These are phyloP conservation scores for Drosophila putrida DNA, from an alignment of 2,888 invertebrate genomes.

Conservation along the genomic window DNA sequence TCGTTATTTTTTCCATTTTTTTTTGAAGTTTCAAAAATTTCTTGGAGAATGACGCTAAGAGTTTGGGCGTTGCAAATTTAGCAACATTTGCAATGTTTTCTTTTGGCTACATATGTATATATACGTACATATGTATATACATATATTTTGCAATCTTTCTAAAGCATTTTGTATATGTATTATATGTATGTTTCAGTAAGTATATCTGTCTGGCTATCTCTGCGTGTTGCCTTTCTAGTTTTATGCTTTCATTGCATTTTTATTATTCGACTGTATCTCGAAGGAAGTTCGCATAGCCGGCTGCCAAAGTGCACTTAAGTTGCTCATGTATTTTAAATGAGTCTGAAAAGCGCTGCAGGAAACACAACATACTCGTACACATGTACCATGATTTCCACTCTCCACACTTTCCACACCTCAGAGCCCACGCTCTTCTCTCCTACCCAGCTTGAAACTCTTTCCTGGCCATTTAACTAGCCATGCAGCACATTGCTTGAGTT, in stretches of 20 bases:
- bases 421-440: background rate
- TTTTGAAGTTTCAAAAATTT: conserved; percentile 25
- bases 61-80: conserved; percentile 39
- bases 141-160: conserved; percentile 30
- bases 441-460: conserved; percentile 10
- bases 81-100: conserved; percentile 38
- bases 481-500: conserved; percentile 41
- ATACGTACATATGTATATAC: too few relatives aligned
- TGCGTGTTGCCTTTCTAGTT: conserved; percentile 69
- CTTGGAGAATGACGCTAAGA: conserved; percentile 38
- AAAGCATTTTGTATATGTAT: conserved; percentile 36
- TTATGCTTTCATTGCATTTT: conserved; percentile 80
- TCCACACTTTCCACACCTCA: conserved; percentile 14
- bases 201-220: conserved; percentile 27
- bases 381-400: conserved; percentile 45
- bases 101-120: background rate
- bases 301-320: conserved; percentile 83
- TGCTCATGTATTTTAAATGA: conserved; percentile 83
- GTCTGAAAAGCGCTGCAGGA: conserved; percentile 79
- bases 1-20: conserved; percentile 48
- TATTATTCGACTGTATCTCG: conserved; percentile 74
- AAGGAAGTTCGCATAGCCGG: conserved; percentile 74
- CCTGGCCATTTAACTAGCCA: conserved; percentile 55
- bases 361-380: conserved; percentile 59
- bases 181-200: conserved; percentile 2